A percentile compares a stretch with the other conserved stretches of the same genome.
Evolutionary conservation across 2,888 invertebrate species (phyloP).

Genomic region (Orchesellides sinensis): DNA sequence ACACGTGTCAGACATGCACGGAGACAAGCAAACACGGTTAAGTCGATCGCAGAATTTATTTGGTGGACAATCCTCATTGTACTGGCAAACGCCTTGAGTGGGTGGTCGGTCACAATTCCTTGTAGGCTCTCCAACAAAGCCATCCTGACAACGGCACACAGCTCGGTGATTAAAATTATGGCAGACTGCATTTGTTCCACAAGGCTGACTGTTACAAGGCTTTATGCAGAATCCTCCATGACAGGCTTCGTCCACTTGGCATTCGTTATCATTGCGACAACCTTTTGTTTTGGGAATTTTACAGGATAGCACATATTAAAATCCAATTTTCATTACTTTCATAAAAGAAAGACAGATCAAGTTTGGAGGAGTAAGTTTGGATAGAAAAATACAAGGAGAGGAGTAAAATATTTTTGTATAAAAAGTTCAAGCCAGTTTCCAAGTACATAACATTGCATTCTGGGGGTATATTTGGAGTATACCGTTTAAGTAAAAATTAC

Average conservation of each 20-base stretch:
- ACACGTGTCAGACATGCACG: constrained; percentile 87
- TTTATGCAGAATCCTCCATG: constrained; percentile 82
- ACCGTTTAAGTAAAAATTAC: no score
- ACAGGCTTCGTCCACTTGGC: constrained; percentile 90
- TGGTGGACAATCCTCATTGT: constrained; percentile 94
- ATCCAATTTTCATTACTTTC: no score
- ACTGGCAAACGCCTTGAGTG: constrained; percentile 86
- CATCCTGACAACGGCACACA: constrained; percentile 87
- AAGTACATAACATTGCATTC: no score
- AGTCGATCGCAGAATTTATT: constrained; percentile 89
- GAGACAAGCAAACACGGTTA: constrained; percentile 89
- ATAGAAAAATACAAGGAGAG: neutral
- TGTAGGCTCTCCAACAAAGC: constrained; percentile 85
- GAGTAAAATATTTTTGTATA: neutral
- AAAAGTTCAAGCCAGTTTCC: neutral
- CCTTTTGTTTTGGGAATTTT: constrained; percentile 13
- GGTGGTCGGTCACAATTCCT: constrained; percentile 77
- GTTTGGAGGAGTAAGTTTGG: neutral
- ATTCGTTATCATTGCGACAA: constrained; percentile 86
- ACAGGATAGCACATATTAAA: neutral
- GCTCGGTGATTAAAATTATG: constrained; percentile 86
- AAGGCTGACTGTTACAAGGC: constrained; percentile 80
- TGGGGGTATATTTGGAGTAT: no score
- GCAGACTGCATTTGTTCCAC: constrained; percentile 85
- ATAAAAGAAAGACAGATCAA: neutral